phyloP scores from a whole-genome alignment of 1,140 invertebrate species.

The Odontomachus brunneus region DNA sequence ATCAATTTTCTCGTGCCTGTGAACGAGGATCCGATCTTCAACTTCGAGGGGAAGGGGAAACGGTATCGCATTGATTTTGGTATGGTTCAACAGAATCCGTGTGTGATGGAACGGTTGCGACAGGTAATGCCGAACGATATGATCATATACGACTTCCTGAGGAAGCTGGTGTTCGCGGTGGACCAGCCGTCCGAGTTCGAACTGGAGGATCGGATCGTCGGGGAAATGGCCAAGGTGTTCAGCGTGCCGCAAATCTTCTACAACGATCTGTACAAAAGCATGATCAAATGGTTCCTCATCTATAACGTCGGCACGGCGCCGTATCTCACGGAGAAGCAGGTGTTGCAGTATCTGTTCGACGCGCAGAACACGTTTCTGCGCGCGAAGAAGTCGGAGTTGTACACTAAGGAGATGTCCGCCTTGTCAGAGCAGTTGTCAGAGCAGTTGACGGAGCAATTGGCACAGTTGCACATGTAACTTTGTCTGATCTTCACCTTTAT shows the following conservation, averaged over 20 bases:
- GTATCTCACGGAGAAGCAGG: not conserved
- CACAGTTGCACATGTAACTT: too few species aligned
- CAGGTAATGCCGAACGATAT: not conserved
- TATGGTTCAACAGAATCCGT: not conserved
- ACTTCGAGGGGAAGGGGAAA: conserved; percentile 20
- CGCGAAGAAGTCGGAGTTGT: not conserved
- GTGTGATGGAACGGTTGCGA: not conserved
- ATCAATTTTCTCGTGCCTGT: not conserved
- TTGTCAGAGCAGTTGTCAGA: not conserved
- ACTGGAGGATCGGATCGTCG: not conserved
- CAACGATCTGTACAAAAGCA: not conserved
- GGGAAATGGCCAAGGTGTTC: not conserved
- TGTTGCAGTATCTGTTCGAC: not conserved
- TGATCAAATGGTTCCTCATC: conserved; percentile 25
- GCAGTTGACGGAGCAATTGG: too few species aligned
- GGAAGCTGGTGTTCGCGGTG: conserved; percentile 24
- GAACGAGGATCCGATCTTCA: not conserved
- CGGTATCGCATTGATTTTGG: conserved; percentile 4
- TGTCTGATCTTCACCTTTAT: too few species aligned
- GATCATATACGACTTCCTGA: conserved; percentile 8
- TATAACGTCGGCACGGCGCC: not conserved
- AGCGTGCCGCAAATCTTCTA: conserved; percentile 6
- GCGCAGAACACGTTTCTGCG: not conserved
- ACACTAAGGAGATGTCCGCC: not conserved
- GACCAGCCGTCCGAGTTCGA: conserved; percentile 4